Evolutionary conservation across 2,888 invertebrate genomes (phyloP).

Genomic region (Argynnis bischoffii): DNA sequence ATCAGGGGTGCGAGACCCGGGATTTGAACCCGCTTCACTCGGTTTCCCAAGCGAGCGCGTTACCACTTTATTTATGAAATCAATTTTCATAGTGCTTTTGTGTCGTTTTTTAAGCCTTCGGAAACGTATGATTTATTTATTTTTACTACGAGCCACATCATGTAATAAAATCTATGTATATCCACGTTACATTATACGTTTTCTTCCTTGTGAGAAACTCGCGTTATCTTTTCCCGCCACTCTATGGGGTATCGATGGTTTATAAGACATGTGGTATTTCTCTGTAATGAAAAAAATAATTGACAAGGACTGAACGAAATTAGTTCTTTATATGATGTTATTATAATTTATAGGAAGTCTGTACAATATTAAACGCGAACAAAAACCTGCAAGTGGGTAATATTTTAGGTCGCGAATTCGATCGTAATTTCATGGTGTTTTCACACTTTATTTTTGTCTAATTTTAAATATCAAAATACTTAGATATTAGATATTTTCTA

Average conservation of each 20-base stretch:
- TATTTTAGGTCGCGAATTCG: no score
- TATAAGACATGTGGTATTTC: slow-evolving; percentile 23
- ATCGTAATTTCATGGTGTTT: no score
- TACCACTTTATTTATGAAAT: no score
- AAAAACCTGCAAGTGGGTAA: no score
- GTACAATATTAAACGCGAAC: neutral
- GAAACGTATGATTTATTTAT: neutral
- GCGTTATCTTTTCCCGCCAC: slow-evolving; percentile 47
- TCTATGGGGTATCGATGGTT: slow-evolving; percentile 36
- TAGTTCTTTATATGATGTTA: slow-evolving; percentile 4
- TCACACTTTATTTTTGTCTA: no score
- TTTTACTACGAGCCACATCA: neutral
- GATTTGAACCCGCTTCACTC: no score
- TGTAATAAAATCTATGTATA: neutral
- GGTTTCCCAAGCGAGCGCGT: no score
- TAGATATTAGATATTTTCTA: no score
- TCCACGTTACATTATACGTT: slow-evolving; percentile 15
- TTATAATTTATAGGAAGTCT: neutral
- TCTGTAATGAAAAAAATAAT: slow-evolving; percentile 33
- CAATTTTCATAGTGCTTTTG: no score
- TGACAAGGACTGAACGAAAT: neutral
- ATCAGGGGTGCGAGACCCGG: no score
- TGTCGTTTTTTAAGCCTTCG: no score
- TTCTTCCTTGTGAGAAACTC: slow-evolving; percentile 27
- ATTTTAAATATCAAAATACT: no score